Evolutionary conservation across 2,888 invertebrate species (phyloP), one percentile per base, ranked within the genome.

Genomic region (Eupithecia exiguata): DNA sequence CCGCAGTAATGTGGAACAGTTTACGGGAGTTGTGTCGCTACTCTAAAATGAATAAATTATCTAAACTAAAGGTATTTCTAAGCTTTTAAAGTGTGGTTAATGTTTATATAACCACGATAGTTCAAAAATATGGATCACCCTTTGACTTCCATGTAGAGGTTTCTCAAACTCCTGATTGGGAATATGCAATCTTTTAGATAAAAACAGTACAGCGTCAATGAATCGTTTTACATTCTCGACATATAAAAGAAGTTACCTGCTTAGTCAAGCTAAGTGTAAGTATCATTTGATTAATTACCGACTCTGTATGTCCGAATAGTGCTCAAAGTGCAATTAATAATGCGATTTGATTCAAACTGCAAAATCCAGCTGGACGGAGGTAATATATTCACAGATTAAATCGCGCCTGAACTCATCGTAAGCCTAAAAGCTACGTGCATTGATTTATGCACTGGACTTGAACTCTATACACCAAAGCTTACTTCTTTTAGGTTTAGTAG

Each of bases 341-440:
- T 49, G 21, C 49, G 35, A 63, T 63, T 70, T 21, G 35, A 38
- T 36, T 65, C 10, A 21, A 62, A 46, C 66, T 66, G 69, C 38
- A 69, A 35, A 25, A 63, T 38, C 21, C 40, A 58, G 58, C 63
- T 69, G 58, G 68, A 35, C 63, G n/a, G 46, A 38, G 58, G 14
- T 75, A 36, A 67, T 71, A 63, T 69, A 76, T 74, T 71, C 46
- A 46, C 62, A 71, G 71, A 71, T 71, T 74, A 71, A 65, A 35
- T 36, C 14, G 46, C 53, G 65, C 36, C 71, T 36, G 49, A n/a
- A 43, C 49, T 62, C 12, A 66, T 66, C 21, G 63, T 68, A 70
- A 75, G 63, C 70, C 71, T 35, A 61, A 65, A 62, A 67, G 70
- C 70, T 70, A 53, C 30, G 12, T 63, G 30, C 68, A 66, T 66